Conservation (phyloP, 2,888 invertebrate genomes). For the Steinernema scapterisci region DNA sequence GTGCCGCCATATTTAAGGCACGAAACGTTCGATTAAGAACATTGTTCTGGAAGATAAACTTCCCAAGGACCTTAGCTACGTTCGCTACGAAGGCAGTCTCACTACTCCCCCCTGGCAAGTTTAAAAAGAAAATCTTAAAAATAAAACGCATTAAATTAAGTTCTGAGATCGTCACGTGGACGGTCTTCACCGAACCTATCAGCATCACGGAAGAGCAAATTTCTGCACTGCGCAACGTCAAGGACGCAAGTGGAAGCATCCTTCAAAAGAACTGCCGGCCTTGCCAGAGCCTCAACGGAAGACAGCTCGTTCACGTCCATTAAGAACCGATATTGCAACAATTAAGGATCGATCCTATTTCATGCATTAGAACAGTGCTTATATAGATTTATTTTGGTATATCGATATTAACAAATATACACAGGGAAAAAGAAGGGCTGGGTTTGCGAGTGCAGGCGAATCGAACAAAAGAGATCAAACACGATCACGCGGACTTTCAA, state of each 20-base stretch:
- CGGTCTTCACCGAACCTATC: slow-evolving; percentile 64
- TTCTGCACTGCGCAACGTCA: slow-evolving; percentile 54
- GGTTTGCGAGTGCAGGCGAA: not conserved
- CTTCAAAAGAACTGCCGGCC: slow-evolving; percentile 61
- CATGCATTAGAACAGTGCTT: too few relatives aligned
- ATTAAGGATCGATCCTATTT: too few relatives aligned
- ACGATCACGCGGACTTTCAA: not conserved
- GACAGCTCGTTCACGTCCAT: slow-evolving; percentile 45
- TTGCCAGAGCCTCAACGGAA: slow-evolving; percentile 53
- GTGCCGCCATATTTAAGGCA: slow-evolving; percentile 26
- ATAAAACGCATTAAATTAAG: too few relatives aligned
- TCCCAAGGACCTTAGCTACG: slow-evolving; percentile 52
- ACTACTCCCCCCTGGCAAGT: slow-evolving; percentile 61
- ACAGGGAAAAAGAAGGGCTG: not conserved
- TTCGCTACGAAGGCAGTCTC: slow-evolving; percentile 60
- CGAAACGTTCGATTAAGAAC: slow-evolving; percentile 43
- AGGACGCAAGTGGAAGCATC: slow-evolving; percentile 50
- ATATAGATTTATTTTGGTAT: too few relatives aligned
- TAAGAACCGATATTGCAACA: not conserved
- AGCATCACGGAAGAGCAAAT: slow-evolving; percentile 58
- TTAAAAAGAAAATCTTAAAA: too few relatives aligned
- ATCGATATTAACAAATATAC: not conserved
- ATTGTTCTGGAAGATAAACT: slow-evolving; percentile 53
- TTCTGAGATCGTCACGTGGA: slow-evolving; percentile 63
- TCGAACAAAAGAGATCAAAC: slow-evolving; percentile 39